These are phyloP conservation scores for Scaptomyza flava DNA, from an alignment of 2,888 invertebrate species.

Conservation along the genomic window DNA sequence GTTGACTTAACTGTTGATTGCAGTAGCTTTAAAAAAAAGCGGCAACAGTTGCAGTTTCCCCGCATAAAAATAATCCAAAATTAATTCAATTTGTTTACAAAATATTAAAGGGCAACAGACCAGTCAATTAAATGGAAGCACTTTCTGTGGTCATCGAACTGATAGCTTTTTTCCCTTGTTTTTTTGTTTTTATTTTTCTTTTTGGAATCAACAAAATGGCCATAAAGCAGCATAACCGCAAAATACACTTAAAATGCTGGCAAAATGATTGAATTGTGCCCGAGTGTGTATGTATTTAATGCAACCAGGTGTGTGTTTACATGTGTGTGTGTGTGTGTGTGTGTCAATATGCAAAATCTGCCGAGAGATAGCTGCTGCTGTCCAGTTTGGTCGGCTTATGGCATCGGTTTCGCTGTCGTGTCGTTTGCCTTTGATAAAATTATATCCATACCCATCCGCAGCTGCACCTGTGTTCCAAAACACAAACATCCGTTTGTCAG, in stretches of 20 bases:
- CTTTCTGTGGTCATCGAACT: constrained; percentile 45
- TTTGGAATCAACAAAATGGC: constrained; percentile 58
- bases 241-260: constrained; percentile 76
- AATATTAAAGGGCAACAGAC: constrained; percentile 45
- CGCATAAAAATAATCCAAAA: constrained; percentile 40
- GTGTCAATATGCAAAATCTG: no score
- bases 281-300: constrained; percentile 25
- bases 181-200: constrained; percentile 22
- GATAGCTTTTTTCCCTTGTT: constrained; percentile 20
- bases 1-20: constrained; percentile 64
- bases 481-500: constrained; percentile 54
- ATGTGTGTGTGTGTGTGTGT: background rate
- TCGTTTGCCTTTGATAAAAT: constrained; percentile 69
- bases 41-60: background rate
- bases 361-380: constrained; percentile 25
- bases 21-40: constrained; percentile 3
- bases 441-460: constrained; percentile 40
- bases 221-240: constrained; percentile 76
- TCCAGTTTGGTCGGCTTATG: constrained; percentile 48
- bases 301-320: constrained; percentile 10
- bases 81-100: constrained; percentile 67
- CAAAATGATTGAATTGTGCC: constrained; percentile 75
- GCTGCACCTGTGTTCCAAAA: constrained; percentile 64
- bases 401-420: constrained; percentile 45
- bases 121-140: constrained; percentile 66